Conservation (phyloP, 1,140 invertebrate genomes). For the Drosophila saltans region DNA sequence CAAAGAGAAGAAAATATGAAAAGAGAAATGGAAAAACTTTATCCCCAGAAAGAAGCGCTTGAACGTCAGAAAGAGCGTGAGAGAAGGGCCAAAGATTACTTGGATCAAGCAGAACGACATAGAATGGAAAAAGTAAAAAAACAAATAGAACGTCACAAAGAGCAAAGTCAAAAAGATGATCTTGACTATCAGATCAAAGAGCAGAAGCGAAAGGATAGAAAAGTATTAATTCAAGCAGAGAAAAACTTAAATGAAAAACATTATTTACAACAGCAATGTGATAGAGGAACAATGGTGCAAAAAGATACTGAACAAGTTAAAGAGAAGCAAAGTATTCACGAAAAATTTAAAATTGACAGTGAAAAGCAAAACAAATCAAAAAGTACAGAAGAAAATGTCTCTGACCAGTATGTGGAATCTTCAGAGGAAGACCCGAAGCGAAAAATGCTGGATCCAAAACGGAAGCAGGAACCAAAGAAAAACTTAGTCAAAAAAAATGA, state of each 20-base stretch:
- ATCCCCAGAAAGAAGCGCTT: neutral
- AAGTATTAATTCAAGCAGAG: neutral
- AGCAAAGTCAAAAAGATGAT: neutral
- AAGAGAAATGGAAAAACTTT: neutral
- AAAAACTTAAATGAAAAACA: neutral
- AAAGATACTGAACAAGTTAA: no score
- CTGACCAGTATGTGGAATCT: neutral
- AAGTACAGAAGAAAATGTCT: neutral
- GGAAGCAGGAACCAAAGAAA: neutral
- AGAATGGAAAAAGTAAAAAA: neutral
- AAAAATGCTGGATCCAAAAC: no score
- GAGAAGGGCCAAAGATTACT: neutral
- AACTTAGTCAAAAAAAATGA: no score
- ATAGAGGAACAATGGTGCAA: no score
- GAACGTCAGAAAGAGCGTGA: neutral
- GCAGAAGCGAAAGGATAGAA: neutral
- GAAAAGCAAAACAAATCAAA: neutral
- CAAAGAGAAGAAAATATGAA: neutral
- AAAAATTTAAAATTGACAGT: no score
- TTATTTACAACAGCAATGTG: neutral
- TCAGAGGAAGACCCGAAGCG: no score
- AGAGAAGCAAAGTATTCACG: no score
- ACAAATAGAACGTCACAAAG: neutral
- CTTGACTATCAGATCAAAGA: neutral
- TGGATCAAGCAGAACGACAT: neutral